Evolutionary conservation across 2,888 invertebrate genomes (phyloP).

Genomic region (Sminthurides aquaticus): DNA sequence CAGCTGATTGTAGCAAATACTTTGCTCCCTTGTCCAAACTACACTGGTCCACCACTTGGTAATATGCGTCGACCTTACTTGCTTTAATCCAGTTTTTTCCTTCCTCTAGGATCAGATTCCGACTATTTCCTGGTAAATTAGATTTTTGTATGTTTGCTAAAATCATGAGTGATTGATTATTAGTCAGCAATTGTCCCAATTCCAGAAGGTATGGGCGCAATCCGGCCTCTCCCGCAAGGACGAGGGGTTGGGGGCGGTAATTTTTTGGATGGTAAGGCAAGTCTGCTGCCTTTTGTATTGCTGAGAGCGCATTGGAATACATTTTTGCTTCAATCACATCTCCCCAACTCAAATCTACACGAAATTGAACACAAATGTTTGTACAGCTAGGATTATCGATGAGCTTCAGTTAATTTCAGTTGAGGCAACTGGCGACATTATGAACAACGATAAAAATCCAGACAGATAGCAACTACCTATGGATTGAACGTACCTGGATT

Average conservation of each 20-base stretch:
- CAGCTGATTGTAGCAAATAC: neutral
- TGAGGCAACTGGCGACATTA: too few relatives aligned
- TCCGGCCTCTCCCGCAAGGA: neutral
- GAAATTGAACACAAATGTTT: too few relatives aligned
- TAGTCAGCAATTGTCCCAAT: neutral
- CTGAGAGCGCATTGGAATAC: neutral
- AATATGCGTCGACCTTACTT: neutral
- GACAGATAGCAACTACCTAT: too few relatives aligned
- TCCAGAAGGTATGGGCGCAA: neutral
- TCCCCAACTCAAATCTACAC: too few relatives aligned
- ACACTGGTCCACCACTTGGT: neutral
- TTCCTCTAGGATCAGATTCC: neutral
- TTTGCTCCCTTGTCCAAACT: neutral
- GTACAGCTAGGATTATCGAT: too few relatives aligned
- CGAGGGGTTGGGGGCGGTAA: neutral
- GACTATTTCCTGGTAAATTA: neutral
- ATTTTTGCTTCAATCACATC: neutral
- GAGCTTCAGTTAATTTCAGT: too few relatives aligned
- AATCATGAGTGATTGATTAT: neutral
- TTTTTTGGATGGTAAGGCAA: neutral
- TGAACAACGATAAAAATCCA: too few relatives aligned
- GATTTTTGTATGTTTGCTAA: neutral
- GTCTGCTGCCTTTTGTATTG: neutral
- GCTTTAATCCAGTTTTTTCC: neutral
- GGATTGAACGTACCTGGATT: too few relatives aligned